Evolutionary conservation across 2,888 invertebrate species (phyloP), one percentile per base, ranked within the genome.

Genomic region (Gastrophysa polygoni): DNA sequence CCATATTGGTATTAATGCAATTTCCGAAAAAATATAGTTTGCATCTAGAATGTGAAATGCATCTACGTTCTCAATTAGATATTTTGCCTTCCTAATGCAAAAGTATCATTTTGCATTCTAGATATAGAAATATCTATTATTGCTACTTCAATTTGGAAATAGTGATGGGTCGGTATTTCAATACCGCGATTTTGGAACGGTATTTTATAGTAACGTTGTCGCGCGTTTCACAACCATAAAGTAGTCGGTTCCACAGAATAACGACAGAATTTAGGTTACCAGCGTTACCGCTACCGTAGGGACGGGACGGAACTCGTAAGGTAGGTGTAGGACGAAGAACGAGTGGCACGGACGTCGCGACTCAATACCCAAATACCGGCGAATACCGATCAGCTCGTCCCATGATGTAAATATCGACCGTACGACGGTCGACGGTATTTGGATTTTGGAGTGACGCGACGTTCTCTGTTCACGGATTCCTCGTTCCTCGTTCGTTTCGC

Each of bases 121-220:
- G n/a, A n/a, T n/a, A n/a, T n/a, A n/a, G n/a, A n/a, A n/a, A n/a
- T n/a, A n/a, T n/a, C n/a, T n/a, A n/a, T n/a, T n/a, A n/a, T n/a
- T n/a, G n/a, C n/a, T n/a, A n/a, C n/a, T n/a, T n/a, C n/a, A n/a
- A n/a, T n/a, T n/a, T 24, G 24, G 7, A 3, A 50, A 1, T 54
- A 54, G 54, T 17, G 34, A 38, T 54, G 43, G 38, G 54, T 54
- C 54, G 54, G 54, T 54, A 54, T 54, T 54, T 43, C 16, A 3
- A 43, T 34, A 54, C 54, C 54, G 43, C 54, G 54, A 54, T 54
- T 38, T 54, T 38, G 38, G 29, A 32, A 43, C 54, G 54, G 54
- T 54, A 54, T 54, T 54, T 54, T 43, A 14, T 54, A 11, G 54
- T 10, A 38, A 43, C 54, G 43, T 8, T 34, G 38, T 20, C 34